Conservation (phyloP, 2,888 invertebrate species). For the Volucella zonaria region DNA sequence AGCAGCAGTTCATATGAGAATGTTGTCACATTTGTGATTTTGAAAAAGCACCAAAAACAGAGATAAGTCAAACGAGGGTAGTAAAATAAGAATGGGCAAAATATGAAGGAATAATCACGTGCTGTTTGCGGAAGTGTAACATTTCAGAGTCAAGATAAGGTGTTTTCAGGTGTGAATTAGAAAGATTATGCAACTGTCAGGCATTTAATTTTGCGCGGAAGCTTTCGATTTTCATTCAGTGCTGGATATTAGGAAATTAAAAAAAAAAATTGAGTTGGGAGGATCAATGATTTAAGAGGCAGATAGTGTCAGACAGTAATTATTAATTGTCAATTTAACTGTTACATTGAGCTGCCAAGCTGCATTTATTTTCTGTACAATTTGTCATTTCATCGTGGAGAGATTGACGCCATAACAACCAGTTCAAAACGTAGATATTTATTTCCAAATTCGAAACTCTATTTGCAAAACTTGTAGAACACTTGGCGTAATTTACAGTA, state of each 20-base stretch:
- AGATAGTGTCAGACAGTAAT: too few relatives aligned
- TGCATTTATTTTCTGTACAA: too few relatives aligned
- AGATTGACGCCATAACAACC: too few relatives aligned
- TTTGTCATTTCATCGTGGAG: too few relatives aligned
- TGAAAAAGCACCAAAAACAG: conserved; percentile 13
- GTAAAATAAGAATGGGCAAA: not conserved
- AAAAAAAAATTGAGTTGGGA: too few relatives aligned
- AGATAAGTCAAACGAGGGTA: not conserved
- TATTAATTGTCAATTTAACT: too few relatives aligned
- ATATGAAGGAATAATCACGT: conserved; percentile 9
- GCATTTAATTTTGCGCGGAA: not conserved
- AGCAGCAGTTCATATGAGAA: not conserved
- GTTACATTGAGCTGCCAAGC: too few relatives aligned
- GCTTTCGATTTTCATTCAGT: not conserved
- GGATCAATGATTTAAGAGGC: too few relatives aligned
- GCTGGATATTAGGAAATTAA: not conserved
- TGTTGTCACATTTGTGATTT: not conserved
- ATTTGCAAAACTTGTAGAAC: too few relatives aligned
- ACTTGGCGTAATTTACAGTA: too few relatives aligned
- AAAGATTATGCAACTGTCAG: conserved; percentile 1
- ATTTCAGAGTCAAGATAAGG: conserved; percentile 10
- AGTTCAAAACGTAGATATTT: too few relatives aligned
- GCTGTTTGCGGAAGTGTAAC: not conserved
- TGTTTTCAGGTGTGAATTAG: conserved; percentile 9
- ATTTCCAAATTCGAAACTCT: too few relatives aligned